Base-by-base conservation (phyloP, 2,113 vertebrate species). In the Clarias batrachus region DNA sequence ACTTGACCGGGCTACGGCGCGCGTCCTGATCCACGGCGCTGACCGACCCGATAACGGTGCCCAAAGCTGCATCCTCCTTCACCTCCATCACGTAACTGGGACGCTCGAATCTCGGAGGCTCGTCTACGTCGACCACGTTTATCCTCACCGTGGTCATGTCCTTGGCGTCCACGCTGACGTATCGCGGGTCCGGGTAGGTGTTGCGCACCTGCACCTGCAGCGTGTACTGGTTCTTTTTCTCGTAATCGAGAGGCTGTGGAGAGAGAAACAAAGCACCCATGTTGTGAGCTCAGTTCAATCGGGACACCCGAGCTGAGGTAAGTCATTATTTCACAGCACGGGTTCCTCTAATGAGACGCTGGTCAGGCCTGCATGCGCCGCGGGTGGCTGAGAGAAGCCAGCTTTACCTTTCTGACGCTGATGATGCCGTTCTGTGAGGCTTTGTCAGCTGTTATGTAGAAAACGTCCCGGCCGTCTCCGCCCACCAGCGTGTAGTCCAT, bases 121-220 rank as follows among this genome's bases (percentile, higher is more conserved):
- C 98, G 23, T 99, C 97, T n/a, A 97, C 96, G 60, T 99, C 98
- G 37, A 97, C 96, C 82, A 99, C 96, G 0, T 88, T 91, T 23
- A 99, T 93, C 91, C 95, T 95, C 6, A 99, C 94, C 0, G 96
- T 97, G 63, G 97, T 94, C 6, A 94, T 90, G 77, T 97, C 97
- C 89, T 96, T 97, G 90, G 96, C 94, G 2, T 96, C 96, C 27
- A 94, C 48, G 21, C 94, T 94, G 68, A 96, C 90, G 91, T 97
- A 97, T 84, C 94, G 95, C 25, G 95, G 91, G 88, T 98, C 97
- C 21, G 95, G 87, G 0, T 97, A 94, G 25, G 92, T 95, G 91
- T 99, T 99, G 91, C 95, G 93, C 62, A 97, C 97, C 92, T 99
- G 96, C 81, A 99, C 95, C 92, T 97, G 96, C 70, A 99, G 94